A percentile compares a stretch with the other conserved stretches of the same genome.
phyloP scores from a whole-genome alignment of 2,113 vertebrate species.

The Pristiophorus japonicus region DNA sequence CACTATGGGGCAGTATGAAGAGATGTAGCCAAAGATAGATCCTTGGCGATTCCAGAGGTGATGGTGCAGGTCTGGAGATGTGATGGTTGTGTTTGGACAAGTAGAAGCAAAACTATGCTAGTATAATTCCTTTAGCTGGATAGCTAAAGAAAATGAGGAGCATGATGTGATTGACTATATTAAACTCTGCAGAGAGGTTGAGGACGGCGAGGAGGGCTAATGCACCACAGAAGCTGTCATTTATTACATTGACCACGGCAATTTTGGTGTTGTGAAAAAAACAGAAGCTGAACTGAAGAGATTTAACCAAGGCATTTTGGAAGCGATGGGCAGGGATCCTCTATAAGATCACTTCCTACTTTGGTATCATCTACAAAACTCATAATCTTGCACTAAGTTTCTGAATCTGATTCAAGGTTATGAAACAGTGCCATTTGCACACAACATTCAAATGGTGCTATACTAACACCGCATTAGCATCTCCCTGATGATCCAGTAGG shows the following conservation, averaged over 20 bases:
- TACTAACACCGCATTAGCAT: neutral
- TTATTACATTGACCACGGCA: neutral
- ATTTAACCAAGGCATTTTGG: neutral
- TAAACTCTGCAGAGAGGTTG: neutral
- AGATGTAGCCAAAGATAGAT: neutral
- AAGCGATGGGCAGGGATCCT: neutral
- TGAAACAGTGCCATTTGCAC: neutral
- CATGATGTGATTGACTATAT: neutral
- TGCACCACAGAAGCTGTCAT: neutral
- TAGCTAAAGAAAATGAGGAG: neutral
- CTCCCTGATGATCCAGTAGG: neutral
- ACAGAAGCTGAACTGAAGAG: neutral
- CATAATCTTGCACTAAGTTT: neutral
- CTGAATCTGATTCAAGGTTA: neutral
- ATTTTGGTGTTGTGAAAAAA: neutral
- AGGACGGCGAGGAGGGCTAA: neutral
- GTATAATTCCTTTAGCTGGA: neutral
- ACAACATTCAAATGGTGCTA: neutral
- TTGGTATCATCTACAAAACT: neutral
- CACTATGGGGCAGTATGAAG: too few relatives aligned
- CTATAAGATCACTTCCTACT: neutral
- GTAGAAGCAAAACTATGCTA: neutral
- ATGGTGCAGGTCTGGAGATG: neutral
- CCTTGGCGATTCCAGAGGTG: neutral
- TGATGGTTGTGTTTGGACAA: neutral